phyloP scores from a whole-genome alignment of 2,113 vertebrate species.

The Cairina moschata region DNA sequence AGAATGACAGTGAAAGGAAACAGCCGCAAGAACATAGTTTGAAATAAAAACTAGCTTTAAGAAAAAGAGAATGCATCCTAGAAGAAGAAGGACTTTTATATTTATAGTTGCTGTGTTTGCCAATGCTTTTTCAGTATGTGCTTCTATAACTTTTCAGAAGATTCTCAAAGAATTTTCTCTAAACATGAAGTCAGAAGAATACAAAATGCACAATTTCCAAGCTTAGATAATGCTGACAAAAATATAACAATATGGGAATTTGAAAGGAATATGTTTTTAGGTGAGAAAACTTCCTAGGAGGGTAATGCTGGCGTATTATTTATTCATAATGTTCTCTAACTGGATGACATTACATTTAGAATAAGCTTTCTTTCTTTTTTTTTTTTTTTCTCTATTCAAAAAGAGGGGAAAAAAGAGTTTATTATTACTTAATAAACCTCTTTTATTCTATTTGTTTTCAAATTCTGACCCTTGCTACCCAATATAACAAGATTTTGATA shows the following conservation, averaged over 20 bases:
- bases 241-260: conserved; percentile 10
- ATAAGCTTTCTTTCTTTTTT: neutral
- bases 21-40: neutral
- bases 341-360: neutral
- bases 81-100: neutral
- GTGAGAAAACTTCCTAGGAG: neutral
- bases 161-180: neutral
- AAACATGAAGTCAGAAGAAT: neutral
- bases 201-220: neutral
- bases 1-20: neutral
- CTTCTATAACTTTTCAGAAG: neutral
- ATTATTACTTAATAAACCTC: neutral
- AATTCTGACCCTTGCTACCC: conserved; percentile 15
- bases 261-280: conserved; percentile 24
- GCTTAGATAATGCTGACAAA: neutral
- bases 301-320: neutral
- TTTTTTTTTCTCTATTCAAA: neutral
- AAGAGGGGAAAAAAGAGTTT: neutral
- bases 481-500: neutral
- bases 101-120: neutral
- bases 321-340: conserved; percentile 26
- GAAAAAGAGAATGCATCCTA: neutral
- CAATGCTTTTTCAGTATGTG: neutral
- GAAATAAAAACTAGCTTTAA: neutral
- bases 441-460: conserved; percentile 18